A percentile compares a stretch with the other conserved stretches of the same genome.
phyloP scores from a whole-genome alignment of 2,888 invertebrate genomes.

The Cinara cedri region DNA sequence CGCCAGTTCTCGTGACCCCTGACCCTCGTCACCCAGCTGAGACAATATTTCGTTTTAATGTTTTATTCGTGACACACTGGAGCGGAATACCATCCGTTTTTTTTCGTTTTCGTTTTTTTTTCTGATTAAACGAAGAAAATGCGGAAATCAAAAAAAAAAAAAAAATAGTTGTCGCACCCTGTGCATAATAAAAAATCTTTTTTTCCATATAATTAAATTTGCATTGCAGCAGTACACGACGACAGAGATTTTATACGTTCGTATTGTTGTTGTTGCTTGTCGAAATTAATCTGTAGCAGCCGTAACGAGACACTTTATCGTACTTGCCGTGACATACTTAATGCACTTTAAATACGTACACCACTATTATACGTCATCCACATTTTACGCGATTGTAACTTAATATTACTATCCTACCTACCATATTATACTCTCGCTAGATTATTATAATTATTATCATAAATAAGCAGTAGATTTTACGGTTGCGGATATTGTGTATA shows the following conservation, averaged over 20 bases:
- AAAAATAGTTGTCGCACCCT: background rate
- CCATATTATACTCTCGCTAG: background rate
- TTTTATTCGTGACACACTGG: background rate
- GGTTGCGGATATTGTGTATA: background rate
- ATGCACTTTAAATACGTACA: constrained; percentile 17
- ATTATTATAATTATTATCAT: background rate
- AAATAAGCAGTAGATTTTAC: constrained; percentile 1
- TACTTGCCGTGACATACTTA: constrained; percentile 30
- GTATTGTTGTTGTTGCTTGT: constrained; percentile 29
- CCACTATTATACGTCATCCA: background rate
- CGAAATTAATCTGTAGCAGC: constrained; percentile 36
- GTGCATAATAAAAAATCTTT: background rate
- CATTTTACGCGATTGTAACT: constrained; percentile 2
- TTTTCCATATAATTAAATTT: constrained; percentile 39
- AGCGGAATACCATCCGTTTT: too few relatives aligned
- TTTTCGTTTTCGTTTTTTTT: background rate
- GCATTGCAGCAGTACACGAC: constrained; percentile 5
- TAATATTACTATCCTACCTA: background rate
- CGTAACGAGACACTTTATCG: constrained; percentile 40
- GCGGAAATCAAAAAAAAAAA: background rate
- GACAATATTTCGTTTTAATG: background rate
- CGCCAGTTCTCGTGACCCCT: too few relatives aligned
- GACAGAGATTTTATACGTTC: constrained; percentile 34
- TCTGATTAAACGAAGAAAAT: background rate
- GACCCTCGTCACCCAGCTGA: too few relatives aligned